phyloP scores from a whole-genome alignment of 2,113 vertebrate genomes.

The Gracilinanus agilis region DNA sequence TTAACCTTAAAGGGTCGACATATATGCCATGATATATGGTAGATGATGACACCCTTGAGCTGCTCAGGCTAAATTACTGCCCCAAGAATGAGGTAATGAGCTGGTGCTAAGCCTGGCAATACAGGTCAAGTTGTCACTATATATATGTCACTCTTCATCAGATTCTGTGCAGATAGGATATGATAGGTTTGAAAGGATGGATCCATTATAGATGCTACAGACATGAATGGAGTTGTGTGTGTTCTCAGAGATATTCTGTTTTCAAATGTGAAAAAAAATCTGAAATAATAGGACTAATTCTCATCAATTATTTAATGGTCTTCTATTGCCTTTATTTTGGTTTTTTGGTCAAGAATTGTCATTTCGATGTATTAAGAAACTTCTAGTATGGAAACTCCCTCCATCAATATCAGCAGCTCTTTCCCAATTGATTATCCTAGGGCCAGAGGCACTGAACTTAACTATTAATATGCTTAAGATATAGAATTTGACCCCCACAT shows the following conservation, averaged over 20 bases:
- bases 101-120: slow-evolving; percentile 40
- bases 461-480: not conserved
- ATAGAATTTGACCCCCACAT: not conserved
- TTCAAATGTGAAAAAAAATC: not conserved
- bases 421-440: not conserved
- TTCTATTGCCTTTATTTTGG: not conserved
- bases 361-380: not conserved
- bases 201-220: slow-evolving; percentile 33
- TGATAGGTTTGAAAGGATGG: slow-evolving; percentile 48
- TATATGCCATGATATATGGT: slow-evolving; percentile 2
- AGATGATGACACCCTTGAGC: slow-evolving; percentile 27
- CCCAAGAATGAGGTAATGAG: slow-evolving; percentile 38
- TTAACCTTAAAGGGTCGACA: slow-evolving; percentile 11
- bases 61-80: slow-evolving; percentile 64
- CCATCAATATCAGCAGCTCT: not conserved
- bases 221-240: not conserved
- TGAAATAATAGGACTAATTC: not conserved
- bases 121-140: slow-evolving; percentile 58
- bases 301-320: not conserved
- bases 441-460: not conserved
- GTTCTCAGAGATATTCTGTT: slow-evolving; percentile 8
- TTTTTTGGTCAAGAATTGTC: not conserved
- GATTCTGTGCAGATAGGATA: slow-evolving; percentile 51
- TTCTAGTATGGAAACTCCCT: not conserved
- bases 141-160: slow-evolving; percentile 29